Conservation (phyloP, 2,113 vertebrate genomes). For the Oreocharis arfaki region DNA sequence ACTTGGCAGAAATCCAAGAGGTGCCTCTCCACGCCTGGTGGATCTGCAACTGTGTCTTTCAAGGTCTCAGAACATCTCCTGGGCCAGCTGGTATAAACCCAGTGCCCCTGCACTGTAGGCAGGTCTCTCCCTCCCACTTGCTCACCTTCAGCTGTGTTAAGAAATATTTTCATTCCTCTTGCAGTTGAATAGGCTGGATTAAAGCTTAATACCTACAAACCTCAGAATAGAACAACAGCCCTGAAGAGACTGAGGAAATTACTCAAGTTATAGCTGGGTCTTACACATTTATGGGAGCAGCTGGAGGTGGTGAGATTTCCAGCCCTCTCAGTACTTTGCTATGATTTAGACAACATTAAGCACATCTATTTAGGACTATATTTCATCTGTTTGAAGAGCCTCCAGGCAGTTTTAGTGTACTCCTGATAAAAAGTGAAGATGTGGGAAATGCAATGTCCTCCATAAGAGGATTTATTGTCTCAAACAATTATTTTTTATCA, state of each 20-base stretch:
- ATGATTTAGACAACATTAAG: conserved; percentile 62
- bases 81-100: not conserved
- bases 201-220: not conserved
- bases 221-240: not conserved
- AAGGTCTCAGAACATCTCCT: not conserved
- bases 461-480: conserved; percentile 35
- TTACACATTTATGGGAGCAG: not conserved
- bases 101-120: not conserved
- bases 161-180: not conserved
- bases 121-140: not conserved
- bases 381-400: conserved; percentile 44
- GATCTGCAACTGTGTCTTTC: not conserved
- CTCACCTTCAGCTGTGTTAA: not conserved
- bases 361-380: conserved; percentile 32
- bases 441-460: conserved; percentile 24
- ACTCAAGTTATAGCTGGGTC: not conserved
- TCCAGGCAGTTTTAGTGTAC: conserved; percentile 52
- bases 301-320: conserved; percentile 38
- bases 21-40: accelerated
- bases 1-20: not conserved
- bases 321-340: conserved; percentile 22
- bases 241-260: conserved; percentile 30
- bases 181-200: not conserved
- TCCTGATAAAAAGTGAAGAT: conserved; percentile 57
- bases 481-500: conserved; percentile 50